Base-by-base conservation (phyloP, 64 coral and sea anemone genomes). In the Montipora cactus region DNA sequence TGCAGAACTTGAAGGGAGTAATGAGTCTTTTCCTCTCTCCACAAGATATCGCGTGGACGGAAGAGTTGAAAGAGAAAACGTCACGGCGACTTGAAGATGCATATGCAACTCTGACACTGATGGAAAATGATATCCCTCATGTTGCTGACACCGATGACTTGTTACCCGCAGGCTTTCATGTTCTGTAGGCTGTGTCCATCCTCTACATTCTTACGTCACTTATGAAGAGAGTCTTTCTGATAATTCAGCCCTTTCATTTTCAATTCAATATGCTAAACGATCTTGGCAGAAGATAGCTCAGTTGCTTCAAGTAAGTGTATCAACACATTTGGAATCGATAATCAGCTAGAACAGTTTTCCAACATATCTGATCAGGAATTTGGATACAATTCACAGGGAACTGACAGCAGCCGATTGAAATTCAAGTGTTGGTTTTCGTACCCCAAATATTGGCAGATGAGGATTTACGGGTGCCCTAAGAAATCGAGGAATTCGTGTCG, bases 361-460 rank as follows among this genome's bases (percentile, higher is more conserved):
- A 44, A 87, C 15, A 87, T 96, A 84, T 87, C 95, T 44, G 92
- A 96, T 77, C 81, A 96, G 79, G 87, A 91, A 28, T 23, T 23
- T 23, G 22, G 22, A 23, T 23, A 23, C 22, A 23, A 23, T 23
- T 23, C 22, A 23, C 22, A 23, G 22, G 62, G 87, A 76, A 61
- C 44, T 89, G 51, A 11, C 19, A 83, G 23, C 51, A 83, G 80
- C 88, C 21, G 77, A 74, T 55, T 74, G 68, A 5, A 85, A 75
- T 77, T 53, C 37, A 49, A 83, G 78, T 74, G 73, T 19, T 50
- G 95, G 95, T 49, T 87, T 87, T 93, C 46, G 93, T n/a, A 95
- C 94, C 15, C 94, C 94, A 44, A 92, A 95, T 22, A 81, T 95
- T 91, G 94, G 94, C 70, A 95, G 94, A 77, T 51, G 76, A 72